Evolutionary conservation across 2,797 vertebrate genomes (phyloP).

Genomic region (Pagetopsis macropterus): DNA sequence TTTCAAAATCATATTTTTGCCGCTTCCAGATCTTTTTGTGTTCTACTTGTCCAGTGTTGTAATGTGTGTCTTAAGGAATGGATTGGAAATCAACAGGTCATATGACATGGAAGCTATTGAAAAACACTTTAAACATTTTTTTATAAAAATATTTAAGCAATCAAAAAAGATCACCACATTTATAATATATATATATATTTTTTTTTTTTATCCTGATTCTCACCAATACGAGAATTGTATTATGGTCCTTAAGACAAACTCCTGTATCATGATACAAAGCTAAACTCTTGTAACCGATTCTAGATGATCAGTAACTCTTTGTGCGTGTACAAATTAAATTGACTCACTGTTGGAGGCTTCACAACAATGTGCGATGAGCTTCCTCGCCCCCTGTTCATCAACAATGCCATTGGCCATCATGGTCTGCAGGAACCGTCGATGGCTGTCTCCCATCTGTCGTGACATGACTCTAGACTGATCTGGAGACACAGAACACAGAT

Average conservation of each 20-base stretch:
- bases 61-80: too few species aligned
- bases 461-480: slow-evolving; percentile 62
- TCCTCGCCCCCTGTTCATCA: slow-evolving; percentile 77
- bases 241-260: not conserved
- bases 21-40: too few species aligned
- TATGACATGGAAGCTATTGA: too few species aligned
- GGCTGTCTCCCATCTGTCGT: slow-evolving; percentile 85
- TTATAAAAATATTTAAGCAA: too few species aligned
- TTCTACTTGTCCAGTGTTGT: too few species aligned
- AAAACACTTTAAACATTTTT: too few species aligned
- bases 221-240: too few species aligned
- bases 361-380: slow-evolving; percentile 85
- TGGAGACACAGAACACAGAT: not conserved
- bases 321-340: slow-evolving; percentile 17
- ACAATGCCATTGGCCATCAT: slow-evolving; percentile 90
- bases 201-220: too few species aligned
- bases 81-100: too few species aligned
- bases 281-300: not conserved
- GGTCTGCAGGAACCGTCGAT: slow-evolving; percentile 90
- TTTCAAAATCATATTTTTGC: too few species aligned
- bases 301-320: slow-evolving; percentile 9
- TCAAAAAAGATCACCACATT: too few species aligned
- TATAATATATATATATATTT: too few species aligned
- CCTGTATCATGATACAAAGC: not conserved
- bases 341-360: slow-evolving; percentile 84